Conservation (phyloP, 1,140 invertebrate species). For the Ceratina japonica region DNA sequence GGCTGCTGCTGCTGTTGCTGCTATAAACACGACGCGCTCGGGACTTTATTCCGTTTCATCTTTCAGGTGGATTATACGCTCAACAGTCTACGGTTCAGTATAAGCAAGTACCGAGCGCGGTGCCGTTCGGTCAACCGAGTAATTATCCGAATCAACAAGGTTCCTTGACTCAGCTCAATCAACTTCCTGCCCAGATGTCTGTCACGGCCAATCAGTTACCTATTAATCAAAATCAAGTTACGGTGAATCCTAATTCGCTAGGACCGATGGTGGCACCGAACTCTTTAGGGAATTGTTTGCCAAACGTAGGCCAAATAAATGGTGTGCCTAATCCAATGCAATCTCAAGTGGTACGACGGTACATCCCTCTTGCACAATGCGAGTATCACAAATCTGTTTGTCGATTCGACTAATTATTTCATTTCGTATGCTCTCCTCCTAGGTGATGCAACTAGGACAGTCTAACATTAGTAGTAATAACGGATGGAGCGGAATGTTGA, state of each 20-base stretch:
- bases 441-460: conserved; percentile 75
- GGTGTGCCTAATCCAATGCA: conserved; percentile 71
- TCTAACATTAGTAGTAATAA: conserved; percentile 70
- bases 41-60: background rate
- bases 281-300: conserved; percentile 61
- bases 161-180: conserved; percentile 63
- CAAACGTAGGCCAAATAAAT: conserved; percentile 57
- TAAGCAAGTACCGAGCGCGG: conserved; percentile 66
- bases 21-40: background rate
- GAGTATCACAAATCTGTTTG: conserved; percentile 1
- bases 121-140: conserved; percentile 66
- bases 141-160: conserved; percentile 61
- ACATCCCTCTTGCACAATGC: background rate
- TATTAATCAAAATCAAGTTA: conserved; percentile 68
- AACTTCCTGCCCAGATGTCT: conserved; percentile 64
- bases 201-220: conserved; percentile 66
- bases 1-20: conserved; percentile 29
- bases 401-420: conserved; percentile 12
- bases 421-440: background rate
- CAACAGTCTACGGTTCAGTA: conserved; percentile 72
- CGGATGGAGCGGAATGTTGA: conserved; percentile 76
- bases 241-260: conserved; percentile 68
- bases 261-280: conserved; percentile 61
- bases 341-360: conserved; percentile 71
- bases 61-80: conserved; percentile 70